These are phyloP conservation scores for Platanista minor DNA, from an alignment of 2,113 vertebrate species.

Conservation along the genomic window DNA sequence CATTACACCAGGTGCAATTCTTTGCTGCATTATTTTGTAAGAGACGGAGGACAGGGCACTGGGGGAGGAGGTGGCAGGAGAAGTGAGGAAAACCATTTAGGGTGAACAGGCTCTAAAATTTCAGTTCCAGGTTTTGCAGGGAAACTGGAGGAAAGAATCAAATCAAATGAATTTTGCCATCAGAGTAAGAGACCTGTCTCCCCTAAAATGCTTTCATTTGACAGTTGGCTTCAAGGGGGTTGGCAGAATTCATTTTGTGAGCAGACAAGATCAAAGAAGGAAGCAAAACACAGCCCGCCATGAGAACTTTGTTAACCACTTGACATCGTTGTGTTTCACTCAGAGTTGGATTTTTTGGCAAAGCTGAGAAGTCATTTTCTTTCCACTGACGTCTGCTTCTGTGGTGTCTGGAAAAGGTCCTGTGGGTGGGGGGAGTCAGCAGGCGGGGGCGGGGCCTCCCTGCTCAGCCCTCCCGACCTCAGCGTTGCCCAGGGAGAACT, in stretches of 20 bases:
- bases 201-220: conserved; percentile 67
- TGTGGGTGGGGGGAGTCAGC: neutral
- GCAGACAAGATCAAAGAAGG: conserved; percentile 50
- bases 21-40: neutral
- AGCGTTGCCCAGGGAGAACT: neutral
- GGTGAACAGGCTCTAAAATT: conserved; percentile 38
- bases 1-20: conserved; percentile 10
- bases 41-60: accelerated
- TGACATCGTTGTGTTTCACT: conserved; percentile 36
- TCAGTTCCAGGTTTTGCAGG: conserved; percentile 44
- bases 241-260: conserved; percentile 70
- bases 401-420: neutral
- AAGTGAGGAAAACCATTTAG: no score
- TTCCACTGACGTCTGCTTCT: neutral
- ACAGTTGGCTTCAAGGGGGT: conserved; percentile 64
- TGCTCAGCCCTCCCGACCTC: neutral
- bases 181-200: conserved; percentile 68
- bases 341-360: neutral
- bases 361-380: conserved; percentile 33
- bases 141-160: conserved; percentile 71
- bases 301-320: conserved; percentile 45
- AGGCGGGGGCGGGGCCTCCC: neutral
- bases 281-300: conserved; percentile 41
- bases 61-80: neutral
- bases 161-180: conserved; percentile 73